A percentile compares a stretch with the other conserved stretches of the same genome.
Evolutionary conservation across 2,888 invertebrate species (phyloP).

Genomic region (Geophilus truncorum): DNA sequence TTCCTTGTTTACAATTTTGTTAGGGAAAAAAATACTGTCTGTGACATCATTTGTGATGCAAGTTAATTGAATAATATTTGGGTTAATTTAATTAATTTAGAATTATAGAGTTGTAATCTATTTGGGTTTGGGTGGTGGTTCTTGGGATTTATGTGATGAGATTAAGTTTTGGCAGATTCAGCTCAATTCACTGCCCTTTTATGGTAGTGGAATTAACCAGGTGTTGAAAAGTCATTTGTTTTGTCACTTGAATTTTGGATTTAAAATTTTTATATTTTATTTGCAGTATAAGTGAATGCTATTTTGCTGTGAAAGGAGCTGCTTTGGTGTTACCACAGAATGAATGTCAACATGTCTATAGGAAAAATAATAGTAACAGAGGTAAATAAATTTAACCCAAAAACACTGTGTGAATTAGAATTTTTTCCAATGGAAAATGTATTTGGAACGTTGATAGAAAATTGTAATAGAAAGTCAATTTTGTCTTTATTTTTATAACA

Average conservation of each 20-base stretch:
- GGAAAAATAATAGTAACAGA: slow-evolving; percentile 45
- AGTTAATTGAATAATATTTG: not conserved
- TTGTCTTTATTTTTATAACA: too few relatives aligned
- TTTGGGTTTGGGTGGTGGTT: not conserved
- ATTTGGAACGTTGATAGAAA: too few relatives aligned
- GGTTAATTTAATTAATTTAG: not conserved
- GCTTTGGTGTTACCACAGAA: slow-evolving; percentile 80
- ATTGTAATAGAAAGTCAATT: too few relatives aligned
- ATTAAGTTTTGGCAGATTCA: not conserved
- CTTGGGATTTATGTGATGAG: not conserved
- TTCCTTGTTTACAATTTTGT: not conserved
- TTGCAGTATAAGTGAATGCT: slow-evolving; percentile 89
- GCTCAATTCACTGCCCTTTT: too few relatives aligned
- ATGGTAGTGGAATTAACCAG: not conserved
- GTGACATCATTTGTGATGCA: not conserved
- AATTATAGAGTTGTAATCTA: not conserved
- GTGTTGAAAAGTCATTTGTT: not conserved
- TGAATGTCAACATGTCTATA: slow-evolving; percentile 46
- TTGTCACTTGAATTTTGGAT: not conserved
- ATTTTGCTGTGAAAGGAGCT: slow-evolving; percentile 93
- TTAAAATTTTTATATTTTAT: slow-evolving; percentile 41
- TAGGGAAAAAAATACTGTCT: not conserved
- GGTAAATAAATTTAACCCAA: too few relatives aligned
- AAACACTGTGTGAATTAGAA: too few relatives aligned
- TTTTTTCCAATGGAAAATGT: too few relatives aligned